phyloP scores from a whole-genome alignment of 2,888 invertebrate genomes.

The Hypolimnas misippus region DNA sequence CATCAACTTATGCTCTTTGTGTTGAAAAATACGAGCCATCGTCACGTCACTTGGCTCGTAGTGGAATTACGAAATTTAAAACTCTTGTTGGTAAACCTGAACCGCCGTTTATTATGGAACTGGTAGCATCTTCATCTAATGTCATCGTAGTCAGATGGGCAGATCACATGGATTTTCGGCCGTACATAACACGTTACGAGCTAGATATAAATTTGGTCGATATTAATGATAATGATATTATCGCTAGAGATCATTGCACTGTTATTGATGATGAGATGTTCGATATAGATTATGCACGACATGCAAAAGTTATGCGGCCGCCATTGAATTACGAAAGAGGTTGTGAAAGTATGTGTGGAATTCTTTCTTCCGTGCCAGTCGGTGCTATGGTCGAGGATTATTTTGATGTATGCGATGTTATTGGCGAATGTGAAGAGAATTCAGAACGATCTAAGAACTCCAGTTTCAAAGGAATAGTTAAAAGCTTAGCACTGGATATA shows the following conservation, averaged over 20 bases:
- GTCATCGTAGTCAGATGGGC: slow-evolving; percentile 66
- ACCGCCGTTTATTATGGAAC: slow-evolving; percentile 70
- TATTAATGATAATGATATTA: slow-evolving; percentile 52
- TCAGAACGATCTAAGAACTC: slow-evolving; percentile 54
- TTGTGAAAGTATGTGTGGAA: slow-evolving; percentile 71
- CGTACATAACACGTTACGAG: slow-evolving; percentile 64
- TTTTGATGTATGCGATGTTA: slow-evolving; percentile 64
- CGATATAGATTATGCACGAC: slow-evolving; percentile 59
- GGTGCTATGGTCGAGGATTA: slow-evolving; percentile 65
- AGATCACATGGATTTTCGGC: slow-evolving; percentile 64
- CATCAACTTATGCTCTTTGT: slow-evolving; percentile 69
- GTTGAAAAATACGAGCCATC: slow-evolving; percentile 65
- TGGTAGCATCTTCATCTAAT: slow-evolving; percentile 61
- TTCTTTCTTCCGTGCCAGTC: slow-evolving; percentile 58
- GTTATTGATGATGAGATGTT: slow-evolving; percentile 48
- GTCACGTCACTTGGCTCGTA: slow-evolving; percentile 57
- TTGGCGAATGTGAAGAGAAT: slow-evolving; percentile 57
- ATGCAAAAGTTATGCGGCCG: slow-evolving; percentile 66
- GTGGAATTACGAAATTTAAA: slow-evolving; percentile 63
- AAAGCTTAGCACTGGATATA: slow-evolving; percentile 59
- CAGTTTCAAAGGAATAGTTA: slow-evolving; percentile 54
- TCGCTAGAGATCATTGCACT: slow-evolving; percentile 60
- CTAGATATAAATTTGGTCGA: slow-evolving; percentile 67
- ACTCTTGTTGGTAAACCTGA: slow-evolving; percentile 69
- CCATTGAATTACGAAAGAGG: slow-evolving; percentile 64